Evolutionary conservation across 2,113 vertebrate species (phyloP).

Genomic region (Panurus biarmicus): DNA sequence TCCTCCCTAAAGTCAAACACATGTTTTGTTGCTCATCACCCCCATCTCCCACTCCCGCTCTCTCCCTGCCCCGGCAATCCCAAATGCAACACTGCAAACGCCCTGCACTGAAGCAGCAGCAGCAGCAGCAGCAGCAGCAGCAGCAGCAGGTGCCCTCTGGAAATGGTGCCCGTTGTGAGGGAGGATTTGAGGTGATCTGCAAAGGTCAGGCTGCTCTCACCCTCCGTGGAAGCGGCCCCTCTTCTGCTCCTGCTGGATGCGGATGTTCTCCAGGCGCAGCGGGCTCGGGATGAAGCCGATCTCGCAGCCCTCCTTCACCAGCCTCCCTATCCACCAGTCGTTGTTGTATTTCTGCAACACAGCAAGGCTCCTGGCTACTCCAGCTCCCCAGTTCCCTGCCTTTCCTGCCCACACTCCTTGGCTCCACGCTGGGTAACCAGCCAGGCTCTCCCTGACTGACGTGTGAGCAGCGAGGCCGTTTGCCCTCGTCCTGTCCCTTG

Average conservation of each 20-base stretch:
- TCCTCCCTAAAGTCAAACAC: background rate
- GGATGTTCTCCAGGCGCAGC: constrained; percentile 89
- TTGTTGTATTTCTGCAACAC: constrained; percentile 93
- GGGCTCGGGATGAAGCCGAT: constrained; percentile 97
- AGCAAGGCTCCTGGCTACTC: background rate
- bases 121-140: too few species aligned
- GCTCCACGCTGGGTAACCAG: fast-evolving
- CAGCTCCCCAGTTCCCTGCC: background rate
- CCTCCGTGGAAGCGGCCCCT: constrained; percentile 89
- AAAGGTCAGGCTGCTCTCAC: constrained; percentile 65
- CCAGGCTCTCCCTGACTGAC: too few species aligned
- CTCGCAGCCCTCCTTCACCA: constrained; percentile 97
- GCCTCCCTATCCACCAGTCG: constrained; percentile 97
- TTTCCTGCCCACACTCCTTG: background rate
- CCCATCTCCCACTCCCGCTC: fast-evolving
- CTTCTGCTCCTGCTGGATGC: constrained; percentile 94
- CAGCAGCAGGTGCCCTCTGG: background rate
- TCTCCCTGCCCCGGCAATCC: background rate
- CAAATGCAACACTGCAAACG: background rate
- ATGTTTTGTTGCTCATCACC: background rate
- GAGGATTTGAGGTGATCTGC: too few species aligned
- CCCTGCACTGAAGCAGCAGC: background rate
- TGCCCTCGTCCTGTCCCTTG: background rate
- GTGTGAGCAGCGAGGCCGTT: fast-evolving
- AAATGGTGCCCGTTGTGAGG: fast-evolving